phyloP scores from a whole-genome alignment of 1,140 invertebrate species.

The Drosophila miranda region DNA sequence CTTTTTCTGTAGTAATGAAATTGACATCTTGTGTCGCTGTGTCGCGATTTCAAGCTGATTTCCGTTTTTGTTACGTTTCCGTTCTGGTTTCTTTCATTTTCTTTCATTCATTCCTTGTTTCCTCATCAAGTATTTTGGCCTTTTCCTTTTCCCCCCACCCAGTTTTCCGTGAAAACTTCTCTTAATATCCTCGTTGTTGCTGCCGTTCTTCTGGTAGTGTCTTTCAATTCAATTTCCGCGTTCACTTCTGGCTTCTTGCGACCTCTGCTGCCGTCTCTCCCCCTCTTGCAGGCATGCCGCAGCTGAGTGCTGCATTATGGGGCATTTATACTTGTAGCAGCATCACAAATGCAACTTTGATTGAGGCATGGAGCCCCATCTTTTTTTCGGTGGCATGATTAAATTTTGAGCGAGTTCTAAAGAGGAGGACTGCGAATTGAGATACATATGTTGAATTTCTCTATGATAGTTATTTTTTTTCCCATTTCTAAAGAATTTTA shows the following conservation, averaged over 20 bases:
- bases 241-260: slow-evolving; percentile 28
- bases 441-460: no score
- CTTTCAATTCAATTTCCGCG: slow-evolving; percentile 69
- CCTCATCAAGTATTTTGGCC: slow-evolving; percentile 35
- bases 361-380: no score
- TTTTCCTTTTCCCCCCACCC: not conserved
- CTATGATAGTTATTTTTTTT: no score
- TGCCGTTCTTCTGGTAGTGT: slow-evolving; percentile 5
- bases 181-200: slow-evolving; percentile 6
- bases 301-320: no score
- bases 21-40: slow-evolving; percentile 62
- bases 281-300: no score
- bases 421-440: no score
- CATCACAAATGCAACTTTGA: no score
- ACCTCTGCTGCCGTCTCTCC: no score
- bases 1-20: slow-evolving; percentile 64
- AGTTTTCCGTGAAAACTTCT: slow-evolving; percentile 1
- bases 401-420: no score
- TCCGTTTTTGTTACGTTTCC: slow-evolving; percentile 48
- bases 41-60: slow-evolving; percentile 67
- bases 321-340: no score
- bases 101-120: slow-evolving; percentile 35
- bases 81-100: slow-evolving; percentile 7
- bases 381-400: no score
- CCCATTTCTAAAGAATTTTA: no score